phyloP scores from a whole-genome alignment of 2,113 vertebrate genomes.

The Sinocyclocheilus anshuiensis region DNA sequence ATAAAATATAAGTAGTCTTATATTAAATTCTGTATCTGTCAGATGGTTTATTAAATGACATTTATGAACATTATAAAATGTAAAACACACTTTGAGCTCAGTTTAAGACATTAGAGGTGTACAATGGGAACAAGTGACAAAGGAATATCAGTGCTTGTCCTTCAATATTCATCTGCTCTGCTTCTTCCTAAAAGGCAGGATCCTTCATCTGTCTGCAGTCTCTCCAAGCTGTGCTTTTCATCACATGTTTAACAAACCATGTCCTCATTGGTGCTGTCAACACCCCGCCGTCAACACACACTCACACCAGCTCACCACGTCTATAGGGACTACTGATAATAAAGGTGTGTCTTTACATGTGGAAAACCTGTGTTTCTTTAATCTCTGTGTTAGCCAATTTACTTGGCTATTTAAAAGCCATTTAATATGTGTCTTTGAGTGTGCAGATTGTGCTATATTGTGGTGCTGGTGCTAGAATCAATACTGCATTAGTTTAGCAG shows the following conservation, averaged over 20 bases:
- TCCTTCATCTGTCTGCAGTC: slow-evolving; percentile 23
- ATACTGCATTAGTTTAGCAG: not conserved
- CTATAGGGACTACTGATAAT: slow-evolving; percentile 5
- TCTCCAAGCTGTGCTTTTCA: slow-evolving; percentile 39
- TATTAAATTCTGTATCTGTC: not conserved
- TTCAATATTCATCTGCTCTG: slow-evolving; percentile 1
- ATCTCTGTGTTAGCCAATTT: not conserved
- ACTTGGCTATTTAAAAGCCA: not conserved
- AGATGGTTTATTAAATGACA: not conserved
- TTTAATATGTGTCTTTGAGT: not conserved
- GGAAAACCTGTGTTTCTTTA: not conserved
- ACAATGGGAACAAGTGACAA: slow-evolving; percentile 10
- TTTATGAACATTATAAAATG: too few species aligned
- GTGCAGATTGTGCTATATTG: not conserved
- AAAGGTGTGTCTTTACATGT: not conserved
- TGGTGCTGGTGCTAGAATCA: not conserved
- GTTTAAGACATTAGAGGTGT: not conserved
- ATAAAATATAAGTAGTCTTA: not conserved
- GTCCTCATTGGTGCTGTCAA: slow-evolving; percentile 44
- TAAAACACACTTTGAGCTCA: not conserved
- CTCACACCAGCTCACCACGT: not conserved
- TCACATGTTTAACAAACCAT: slow-evolving; percentile 51
- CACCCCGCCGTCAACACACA: slow-evolving; percentile 15
- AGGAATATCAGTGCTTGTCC: slow-evolving; percentile 14
- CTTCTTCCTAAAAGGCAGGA: slow-evolving; percentile 25